Evolutionary conservation across 1,140 invertebrate genomes (phyloP), one percentile per base, ranked within the genome.

Genomic region (Macrotrachela quadricornifera): DNA sequence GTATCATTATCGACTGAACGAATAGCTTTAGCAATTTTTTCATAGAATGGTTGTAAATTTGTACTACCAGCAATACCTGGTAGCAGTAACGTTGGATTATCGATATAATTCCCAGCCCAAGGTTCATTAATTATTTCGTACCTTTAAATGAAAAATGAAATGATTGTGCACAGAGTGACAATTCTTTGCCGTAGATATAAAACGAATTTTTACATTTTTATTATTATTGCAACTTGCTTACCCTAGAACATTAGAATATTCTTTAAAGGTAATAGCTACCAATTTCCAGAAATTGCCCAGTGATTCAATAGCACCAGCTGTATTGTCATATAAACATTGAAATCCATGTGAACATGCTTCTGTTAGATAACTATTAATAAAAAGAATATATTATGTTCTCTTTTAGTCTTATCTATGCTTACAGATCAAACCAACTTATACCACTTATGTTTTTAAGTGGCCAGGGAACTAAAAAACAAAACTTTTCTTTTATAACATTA

Each of bases 121-220:
- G 61, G 61, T 51, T 63, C 61, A 39, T 63, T 63, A 40, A 63
- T 59, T 2, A 63, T 46, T 46, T 63, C 61, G 47, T 63, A 62
- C 21, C 21, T 30, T 30, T 30, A 30, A 4, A 30, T 4, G 8
- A 30, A 30, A 30, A 30, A 4, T 4, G 8, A 30, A 30, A 2
- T 30, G 8, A 30, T 30, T 30, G 2, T 30, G 2, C 2, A 30
- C 3, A 30, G 8, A 30, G 8, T 30, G n/a, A 30, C 3, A 30
- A 8, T 30, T 30, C 21, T 30, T 30, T 30, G 8, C 21, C 3
- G 21, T 8, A 30, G n/a, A n/a, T n/a, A n/a, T n/a, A n/a, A n/a
- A n/a, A n/a, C n/a, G n/a, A n/a, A n/a, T n/a, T n/a, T n/a, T n/a
- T n/a, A n/a, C n/a, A n/a, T n/a, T n/a, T n/a, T n/a, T n/a, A n/a